phyloP scores from a whole-genome alignment of 2,113 vertebrate species.

The Struthio camelus region DNA sequence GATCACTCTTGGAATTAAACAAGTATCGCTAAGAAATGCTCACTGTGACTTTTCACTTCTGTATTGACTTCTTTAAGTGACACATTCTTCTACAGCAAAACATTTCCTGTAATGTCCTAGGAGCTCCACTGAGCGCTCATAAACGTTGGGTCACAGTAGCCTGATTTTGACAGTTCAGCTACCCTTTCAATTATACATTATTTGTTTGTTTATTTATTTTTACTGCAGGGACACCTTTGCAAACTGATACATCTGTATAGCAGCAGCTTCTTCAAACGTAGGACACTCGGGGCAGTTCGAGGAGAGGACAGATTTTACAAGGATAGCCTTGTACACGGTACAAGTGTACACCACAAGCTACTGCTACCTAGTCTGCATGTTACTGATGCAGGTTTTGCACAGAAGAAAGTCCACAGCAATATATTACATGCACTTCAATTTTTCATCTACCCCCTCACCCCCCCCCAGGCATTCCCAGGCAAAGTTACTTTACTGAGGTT shows the following conservation, averaged over 20 bases:
- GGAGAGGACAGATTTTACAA: not conserved
- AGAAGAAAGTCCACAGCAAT: not conserved
- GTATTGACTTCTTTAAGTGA: not conserved
- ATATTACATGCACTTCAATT: not conserved
- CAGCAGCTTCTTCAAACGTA: not conserved
- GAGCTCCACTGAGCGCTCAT: not conserved
- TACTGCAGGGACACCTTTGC: not conserved
- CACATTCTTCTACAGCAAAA: not conserved
- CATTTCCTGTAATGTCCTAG: not conserved
- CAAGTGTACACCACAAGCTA: not conserved
- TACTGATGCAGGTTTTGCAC: not conserved
- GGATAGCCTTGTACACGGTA: not conserved
- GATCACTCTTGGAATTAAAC: not conserved
- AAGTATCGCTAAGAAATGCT: not conserved
- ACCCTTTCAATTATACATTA: not conserved
- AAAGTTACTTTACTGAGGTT: not conserved
- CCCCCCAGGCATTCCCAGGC: not conserved
- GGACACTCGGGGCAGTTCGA: not conserved
- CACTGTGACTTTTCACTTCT: not conserved
- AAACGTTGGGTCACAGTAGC: not conserved
- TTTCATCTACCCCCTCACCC: not conserved
- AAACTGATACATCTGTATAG: not conserved
- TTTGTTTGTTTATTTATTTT: not conserved
- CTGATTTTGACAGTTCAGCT: not conserved
- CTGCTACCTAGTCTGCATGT: not conserved